Evolutionary conservation across 2,113 vertebrate species (phyloP), one percentile per base, ranked within the genome.

Genomic region (Elgaria multicarinata): DNA sequence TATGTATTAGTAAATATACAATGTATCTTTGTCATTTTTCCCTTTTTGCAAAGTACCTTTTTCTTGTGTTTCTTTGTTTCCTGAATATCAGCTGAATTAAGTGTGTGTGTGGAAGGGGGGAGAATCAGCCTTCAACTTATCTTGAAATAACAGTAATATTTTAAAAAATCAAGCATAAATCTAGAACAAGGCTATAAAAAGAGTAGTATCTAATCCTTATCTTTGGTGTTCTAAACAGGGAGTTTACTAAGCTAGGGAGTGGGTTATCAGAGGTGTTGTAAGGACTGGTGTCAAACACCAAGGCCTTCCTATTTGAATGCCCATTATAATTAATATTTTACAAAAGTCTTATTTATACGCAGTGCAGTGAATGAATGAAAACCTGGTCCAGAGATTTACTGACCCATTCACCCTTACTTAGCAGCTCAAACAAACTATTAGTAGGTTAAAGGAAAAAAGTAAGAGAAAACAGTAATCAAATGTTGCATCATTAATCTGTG

Each of bases 141-240:
- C 95, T 95, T 95, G 88, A 97, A 97, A 96, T 91, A 96, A 94
- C 90, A 96, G 94, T 95, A 95, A 96, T 89, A 89, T 88, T 93
- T 90, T 85, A 94, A 95, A 95, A 91, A 93, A 95, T 96, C 95
- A 97, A 97, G 93, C 95, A 97, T 92, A 96, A 96, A 92, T 96
- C 97, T 97, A 98, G 90, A 89, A 95, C 95, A 96, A 95, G 93
- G 93, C 95, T 97, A 93, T 87, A 88, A 95, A 93, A 95, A 95
- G 86, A 94, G 89, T 93, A 95, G 92, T 91, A 94, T 96, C 93
- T 96, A 97, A 96, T 94, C 96, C 96, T 93, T 97, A 97, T 98
- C 97, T 98, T 98, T 98, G 98, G 97, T 98, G 98, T 97, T 95
- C 96, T 96, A 95, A 97, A 96, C 92, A 95, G 96, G 95, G 94